Evolutionary conservation across 1,140 invertebrate genomes (phyloP).

Genomic region (Musca domestica): DNA sequence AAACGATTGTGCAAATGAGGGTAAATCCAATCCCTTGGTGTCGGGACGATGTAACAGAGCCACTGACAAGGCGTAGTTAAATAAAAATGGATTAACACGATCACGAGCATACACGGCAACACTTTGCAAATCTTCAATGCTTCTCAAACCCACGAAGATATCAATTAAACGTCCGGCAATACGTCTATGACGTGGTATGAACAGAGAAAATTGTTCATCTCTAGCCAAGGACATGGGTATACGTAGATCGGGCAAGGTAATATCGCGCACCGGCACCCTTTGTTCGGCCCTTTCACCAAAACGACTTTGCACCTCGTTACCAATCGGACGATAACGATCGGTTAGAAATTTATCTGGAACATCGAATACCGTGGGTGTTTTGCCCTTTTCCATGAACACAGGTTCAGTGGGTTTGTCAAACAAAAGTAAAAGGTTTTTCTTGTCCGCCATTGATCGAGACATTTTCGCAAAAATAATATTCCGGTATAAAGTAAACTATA

Average conservation of each 20-base stretch:
- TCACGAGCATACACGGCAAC: conserved; percentile 70
- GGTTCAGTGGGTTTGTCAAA: conserved; percentile 76
- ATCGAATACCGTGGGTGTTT: conserved; percentile 60
- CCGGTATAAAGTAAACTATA: neutral
- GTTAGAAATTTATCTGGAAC: conserved; percentile 62
- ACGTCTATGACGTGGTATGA: conserved; percentile 68
- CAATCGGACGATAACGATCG: conserved; percentile 62
- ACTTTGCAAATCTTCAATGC: conserved; percentile 68
- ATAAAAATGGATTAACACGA: conserved; percentile 73
- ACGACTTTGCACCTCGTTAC: conserved; percentile 54
- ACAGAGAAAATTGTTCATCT: conserved; percentile 71
- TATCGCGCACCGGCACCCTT: conserved; percentile 62
- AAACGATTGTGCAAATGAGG: conserved; percentile 70
- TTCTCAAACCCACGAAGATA: conserved; percentile 70
- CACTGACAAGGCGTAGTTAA: conserved; percentile 74
- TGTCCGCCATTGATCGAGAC: conserved; percentile 35
- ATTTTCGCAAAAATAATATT: neutral
- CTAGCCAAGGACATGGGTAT: conserved; percentile 65
- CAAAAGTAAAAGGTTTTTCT: conserved; percentile 58
- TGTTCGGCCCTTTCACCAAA: conserved; percentile 59
- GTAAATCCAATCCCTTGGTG: conserved; percentile 69
- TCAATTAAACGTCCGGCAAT: conserved; percentile 69
- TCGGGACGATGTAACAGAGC: conserved; percentile 73
- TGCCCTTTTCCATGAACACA: conserved; percentile 69
- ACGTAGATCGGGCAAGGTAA: conserved; percentile 67